phyloP scores from a whole-genome alignment of 2,888 invertebrate species.

The Philonicus albiceps region DNA sequence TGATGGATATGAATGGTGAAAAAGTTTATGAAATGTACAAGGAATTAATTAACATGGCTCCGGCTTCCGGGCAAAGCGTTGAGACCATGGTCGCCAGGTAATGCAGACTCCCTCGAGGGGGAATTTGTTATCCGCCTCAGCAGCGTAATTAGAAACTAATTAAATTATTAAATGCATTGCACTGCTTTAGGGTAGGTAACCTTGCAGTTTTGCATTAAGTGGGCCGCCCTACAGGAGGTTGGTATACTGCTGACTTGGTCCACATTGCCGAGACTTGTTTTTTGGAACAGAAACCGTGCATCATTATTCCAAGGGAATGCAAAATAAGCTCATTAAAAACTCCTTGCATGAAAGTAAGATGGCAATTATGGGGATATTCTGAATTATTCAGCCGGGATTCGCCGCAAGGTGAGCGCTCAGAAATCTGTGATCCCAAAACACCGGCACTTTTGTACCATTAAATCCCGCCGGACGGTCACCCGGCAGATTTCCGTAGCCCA shows the following conservation, averaged over 20 bases:
- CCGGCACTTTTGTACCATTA: neutral
- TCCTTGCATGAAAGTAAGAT: neutral
- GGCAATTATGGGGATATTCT: neutral
- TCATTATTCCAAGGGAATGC: neutral
- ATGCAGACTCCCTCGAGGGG: neutral
- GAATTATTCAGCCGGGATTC: neutral
- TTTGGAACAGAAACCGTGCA: neutral
- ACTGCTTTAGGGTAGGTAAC: neutral
- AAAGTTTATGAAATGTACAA: conserved; percentile 12
- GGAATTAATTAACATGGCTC: conserved; percentile 21
- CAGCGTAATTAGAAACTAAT: conserved; percentile 25
- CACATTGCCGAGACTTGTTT: neutral
- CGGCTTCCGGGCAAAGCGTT: neutral
- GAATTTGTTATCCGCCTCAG: neutral
- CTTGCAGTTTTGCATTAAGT: neutral
- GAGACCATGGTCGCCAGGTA: neutral
- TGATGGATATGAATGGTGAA: neutral
- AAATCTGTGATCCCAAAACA: neutral
- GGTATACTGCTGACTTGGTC: neutral
- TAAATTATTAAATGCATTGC: conserved; percentile 25
- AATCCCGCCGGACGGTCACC: neutral
- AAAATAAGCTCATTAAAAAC: conserved; percentile 14
- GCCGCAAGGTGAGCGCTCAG: neutral
- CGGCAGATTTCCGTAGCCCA: neutral
- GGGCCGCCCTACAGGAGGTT: neutral